Conservation (phyloP, 2,797 vertebrate genomes). For the Semotilus atromaculatus region DNA sequence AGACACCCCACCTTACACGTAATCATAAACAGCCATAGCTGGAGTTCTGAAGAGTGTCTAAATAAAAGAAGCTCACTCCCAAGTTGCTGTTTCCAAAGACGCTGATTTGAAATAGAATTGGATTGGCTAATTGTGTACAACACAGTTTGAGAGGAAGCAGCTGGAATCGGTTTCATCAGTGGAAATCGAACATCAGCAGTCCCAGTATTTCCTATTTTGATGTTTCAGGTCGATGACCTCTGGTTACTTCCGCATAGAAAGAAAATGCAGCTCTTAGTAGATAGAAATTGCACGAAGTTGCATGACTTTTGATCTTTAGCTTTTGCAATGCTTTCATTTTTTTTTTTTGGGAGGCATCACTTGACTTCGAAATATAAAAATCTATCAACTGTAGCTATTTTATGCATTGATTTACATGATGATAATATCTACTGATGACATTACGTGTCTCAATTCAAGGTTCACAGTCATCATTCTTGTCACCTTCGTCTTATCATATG, state of each 20-base stretch:
- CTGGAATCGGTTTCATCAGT: conserved; percentile 49
- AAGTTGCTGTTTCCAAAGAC: background rate
- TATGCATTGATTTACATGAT: background rate
- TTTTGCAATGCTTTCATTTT: conserved; percentile 17
- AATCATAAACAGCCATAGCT: background rate
- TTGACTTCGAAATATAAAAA: conserved; percentile 31
- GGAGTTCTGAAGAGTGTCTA: background rate
- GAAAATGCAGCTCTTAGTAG: conserved; percentile 19
- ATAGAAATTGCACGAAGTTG: conserved; percentile 3
- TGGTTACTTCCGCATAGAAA: conserved; percentile 41
- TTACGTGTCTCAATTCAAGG: background rate
- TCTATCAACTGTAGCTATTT: background rate
- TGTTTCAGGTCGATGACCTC: conserved; percentile 34
- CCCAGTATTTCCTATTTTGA: conserved; percentile 59
- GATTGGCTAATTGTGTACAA: conserved; percentile 34
- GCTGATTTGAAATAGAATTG: background rate
- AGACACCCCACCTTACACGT: background rate
- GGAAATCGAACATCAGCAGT: conserved; percentile 58
- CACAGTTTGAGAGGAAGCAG: conserved; percentile 52
- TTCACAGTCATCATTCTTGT: background rate
- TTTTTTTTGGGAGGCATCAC: background rate
- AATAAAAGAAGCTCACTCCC: background rate
- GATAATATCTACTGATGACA: background rate
- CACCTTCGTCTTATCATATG: background rate
- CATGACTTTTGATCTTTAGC: conserved; percentile 22